Evolutionary conservation across 35 echinoderm and acorn worm genomes (phyloP), one percentile per base, ranked within the genome.

Genomic region (Diadema setosum): DNA sequence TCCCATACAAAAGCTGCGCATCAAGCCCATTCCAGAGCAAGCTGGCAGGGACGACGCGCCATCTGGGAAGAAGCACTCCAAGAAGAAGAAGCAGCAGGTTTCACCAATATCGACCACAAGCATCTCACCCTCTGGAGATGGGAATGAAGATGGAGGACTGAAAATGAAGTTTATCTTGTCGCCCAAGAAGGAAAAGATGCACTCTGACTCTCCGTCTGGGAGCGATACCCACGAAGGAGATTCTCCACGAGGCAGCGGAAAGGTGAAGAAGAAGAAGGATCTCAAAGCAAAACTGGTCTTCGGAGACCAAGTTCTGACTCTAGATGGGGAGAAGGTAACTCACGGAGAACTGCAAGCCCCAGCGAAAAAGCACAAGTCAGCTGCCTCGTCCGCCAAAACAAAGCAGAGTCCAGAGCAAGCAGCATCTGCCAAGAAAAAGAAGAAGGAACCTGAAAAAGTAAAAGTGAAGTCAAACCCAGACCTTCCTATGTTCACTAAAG

Each of bases 151-250:
- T 7, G 43, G 60, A 7, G 88, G 88, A 20, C 64, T 90, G 17
- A 90, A 90, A 55, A 58, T 90, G 36, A 90, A 90, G 33, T 60
- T 90, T 26, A 90, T 90, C 55, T 48, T 90, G 33, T 90, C 88
- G 37, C 73, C 73, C 20, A 78, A 78, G 20, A 44, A 43, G 35
- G 37, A 8, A 5, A 78, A 78, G 20, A 21, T 42, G 9, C 9
- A n/a, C 9, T 52, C 48, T 78, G 73, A 78, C 2, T n/a, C 40
- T 41, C 44, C 73, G 0, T 41, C 73, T 35, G 2, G 5, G 33
- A 78, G 73, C 9, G 73, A 78, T 78, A 23, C 33, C 9, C 34
- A 78, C 6, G 73, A 78, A 41, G 37, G 63, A 16, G 5, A 16
- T 25, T 16, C 73, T 45, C 63, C 88, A 17, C 83, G 84, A 7